Evolutionary conservation across 2,888 invertebrate genomes (phyloP), one percentile per base, ranked within the genome.

Genomic region (Parnassius smintheus): DNA sequence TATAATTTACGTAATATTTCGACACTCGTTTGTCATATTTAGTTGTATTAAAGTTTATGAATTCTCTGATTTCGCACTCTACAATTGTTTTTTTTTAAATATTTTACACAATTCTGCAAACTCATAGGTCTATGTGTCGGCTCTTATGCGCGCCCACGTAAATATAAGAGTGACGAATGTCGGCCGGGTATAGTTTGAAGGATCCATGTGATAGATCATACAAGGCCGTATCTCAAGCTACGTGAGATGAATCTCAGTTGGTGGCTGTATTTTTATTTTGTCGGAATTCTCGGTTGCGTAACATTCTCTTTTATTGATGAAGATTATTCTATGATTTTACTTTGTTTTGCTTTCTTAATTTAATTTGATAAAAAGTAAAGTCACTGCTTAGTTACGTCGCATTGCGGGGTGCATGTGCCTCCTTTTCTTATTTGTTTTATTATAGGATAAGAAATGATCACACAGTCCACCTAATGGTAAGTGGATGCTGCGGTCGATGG

Each of bases 141-240:
- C 83, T 83, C 83, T 85, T 82, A 85, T 83, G 83, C 80, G 83
- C 74, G 76, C 76, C 84, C 86, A 88, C 85, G 87, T 87, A 87
- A 88, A 87, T 86, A 84, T 86, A 86, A 87, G 86, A 83, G 85
- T 88, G 88, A 88, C 83, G 84, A 80, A 88, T 86, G 84, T 76
- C 73, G 75, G 73, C 73, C 74, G 56, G 62, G 59, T 48, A 59
- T 73, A 68, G 76, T 83, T 84, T 84, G 84, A 84, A 82, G 84
- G 82, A 82, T 71, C 70, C 72, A 64, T 57, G 63, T 66, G 68
- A 70, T 72, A 72, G 72, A 73, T 74, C 72, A 70, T 72, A 66
- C 70, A 65, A 65, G 67, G 64, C 65, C 59, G 64, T 42, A 42
- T 45, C 45, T 13, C 49, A 9, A 52, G 62, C 58, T 65, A 72